Evolutionary conservation across 2,888 invertebrate species (phyloP).

Genomic region (Meliscaeva auricollis): DNA sequence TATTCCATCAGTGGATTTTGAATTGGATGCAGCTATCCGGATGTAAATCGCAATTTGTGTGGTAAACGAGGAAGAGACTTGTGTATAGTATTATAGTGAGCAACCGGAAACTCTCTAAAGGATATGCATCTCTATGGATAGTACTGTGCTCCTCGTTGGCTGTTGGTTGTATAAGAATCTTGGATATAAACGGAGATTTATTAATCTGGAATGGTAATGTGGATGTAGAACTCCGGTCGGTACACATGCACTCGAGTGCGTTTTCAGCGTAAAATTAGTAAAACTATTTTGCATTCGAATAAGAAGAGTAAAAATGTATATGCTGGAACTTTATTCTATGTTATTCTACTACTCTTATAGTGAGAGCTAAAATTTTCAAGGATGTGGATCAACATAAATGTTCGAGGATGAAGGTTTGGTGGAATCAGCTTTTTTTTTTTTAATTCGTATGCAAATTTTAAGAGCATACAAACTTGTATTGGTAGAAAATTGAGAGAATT

Average conservation of each 20-base stretch:
- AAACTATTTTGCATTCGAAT: constrained; percentile 49
- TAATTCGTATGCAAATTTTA: too few species aligned
- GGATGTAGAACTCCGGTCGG: constrained; percentile 12
- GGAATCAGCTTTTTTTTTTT: too few species aligned
- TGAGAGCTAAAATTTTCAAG: too few species aligned
- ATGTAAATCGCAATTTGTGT: constrained; percentile 57
- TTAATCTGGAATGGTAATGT: constrained; percentile 70
- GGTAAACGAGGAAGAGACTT: constrained; percentile 23
- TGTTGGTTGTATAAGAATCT: background rate
- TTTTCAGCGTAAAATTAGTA: constrained; percentile 45
- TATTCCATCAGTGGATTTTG: constrained; percentile 13
- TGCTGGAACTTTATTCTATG: too few species aligned
- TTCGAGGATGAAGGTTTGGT: too few species aligned
- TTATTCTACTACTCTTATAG: too few species aligned
- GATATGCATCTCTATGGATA: background rate
- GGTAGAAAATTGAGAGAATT: too few species aligned
- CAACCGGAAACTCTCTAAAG: background rate
- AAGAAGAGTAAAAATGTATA: background rate
- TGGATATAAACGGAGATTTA: constrained; percentile 68
- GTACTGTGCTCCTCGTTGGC: background rate
- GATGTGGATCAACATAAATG: too few species aligned
- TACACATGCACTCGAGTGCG: constrained; percentile 44
- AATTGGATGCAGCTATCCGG: constrained; percentile 51
- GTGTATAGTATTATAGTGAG: background rate
- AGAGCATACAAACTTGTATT: too few species aligned